These are phyloP conservation scores for Ammospiza caudacuta DNA, from an alignment of 2,113 vertebrate genomes.

Conservation along the genomic window DNA sequence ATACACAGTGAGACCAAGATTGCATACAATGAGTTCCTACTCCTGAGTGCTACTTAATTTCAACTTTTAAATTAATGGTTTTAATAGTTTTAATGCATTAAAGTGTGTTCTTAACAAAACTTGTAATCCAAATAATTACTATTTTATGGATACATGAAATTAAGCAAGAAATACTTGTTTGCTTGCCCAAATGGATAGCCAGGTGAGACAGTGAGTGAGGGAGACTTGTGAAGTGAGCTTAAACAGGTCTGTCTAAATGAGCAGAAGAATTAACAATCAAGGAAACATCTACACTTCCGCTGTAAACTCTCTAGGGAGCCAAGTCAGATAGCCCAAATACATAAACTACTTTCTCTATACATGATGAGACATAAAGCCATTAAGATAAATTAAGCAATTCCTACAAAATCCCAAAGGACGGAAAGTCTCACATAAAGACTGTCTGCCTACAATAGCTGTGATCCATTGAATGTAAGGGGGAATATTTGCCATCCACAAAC, in stretches of 20 bases:
- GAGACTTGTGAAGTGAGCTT: background rate
- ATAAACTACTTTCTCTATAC: background rate
- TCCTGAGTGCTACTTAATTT: background rate
- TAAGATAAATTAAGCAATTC: background rate
- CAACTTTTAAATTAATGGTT: background rate
- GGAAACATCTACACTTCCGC: background rate
- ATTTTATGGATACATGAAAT: background rate
- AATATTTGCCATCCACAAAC: background rate
- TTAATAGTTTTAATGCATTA: background rate
- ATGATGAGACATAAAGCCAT: background rate
- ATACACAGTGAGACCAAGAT: background rate
- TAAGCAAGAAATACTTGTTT: background rate
- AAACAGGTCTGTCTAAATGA: background rate
- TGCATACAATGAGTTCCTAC: background rate
- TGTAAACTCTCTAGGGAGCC: background rate
- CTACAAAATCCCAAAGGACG: background rate
- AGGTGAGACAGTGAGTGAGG: background rate
- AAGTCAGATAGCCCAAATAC: fast-evolving
- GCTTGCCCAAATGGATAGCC: background rate
- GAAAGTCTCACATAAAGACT: background rate
- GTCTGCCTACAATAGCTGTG: background rate
- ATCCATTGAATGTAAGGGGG: background rate
- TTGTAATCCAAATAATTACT: background rate
- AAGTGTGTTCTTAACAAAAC: background rate
- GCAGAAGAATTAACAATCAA: background rate